These are phyloP conservation scores for Tipula vernalis DNA, from an alignment of 2,888 invertebrate species.

Conservation along the genomic window DNA sequence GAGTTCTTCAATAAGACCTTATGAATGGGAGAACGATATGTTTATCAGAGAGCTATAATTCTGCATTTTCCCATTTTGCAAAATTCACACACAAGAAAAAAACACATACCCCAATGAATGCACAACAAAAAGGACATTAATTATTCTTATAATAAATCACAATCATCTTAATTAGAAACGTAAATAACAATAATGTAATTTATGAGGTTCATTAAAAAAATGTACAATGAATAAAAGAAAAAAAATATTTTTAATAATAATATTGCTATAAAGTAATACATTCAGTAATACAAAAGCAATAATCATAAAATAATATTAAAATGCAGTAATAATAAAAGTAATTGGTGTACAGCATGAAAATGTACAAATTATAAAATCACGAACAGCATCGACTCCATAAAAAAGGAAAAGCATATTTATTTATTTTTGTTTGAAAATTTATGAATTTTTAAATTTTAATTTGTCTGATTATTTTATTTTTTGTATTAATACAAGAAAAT, in stretches of 20 bases:
- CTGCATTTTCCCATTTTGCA: too few relatives aligned
- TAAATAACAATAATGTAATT: neutral
- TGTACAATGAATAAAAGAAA: neutral
- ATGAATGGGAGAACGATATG: too few relatives aligned
- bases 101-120: too few relatives aligned
- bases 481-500: neutral
- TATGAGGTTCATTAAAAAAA: neutral
- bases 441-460: neutral
- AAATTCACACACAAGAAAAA: too few relatives aligned
- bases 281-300: neutral
- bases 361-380: neutral
- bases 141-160: neutral
- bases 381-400: neutral
- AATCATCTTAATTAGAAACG: conserved; percentile 4
- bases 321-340: neutral
- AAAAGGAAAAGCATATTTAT: neutral
- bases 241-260: neutral
- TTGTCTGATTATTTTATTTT: neutral
- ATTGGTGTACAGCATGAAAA: neutral
- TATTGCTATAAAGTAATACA: neutral
- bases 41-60: too few relatives aligned
- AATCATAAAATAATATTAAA: neutral
- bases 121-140: neutral
- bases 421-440: neutral
- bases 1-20: too few relatives aligned